Evolutionary conservation across 1,140 invertebrate genomes (phyloP), one percentile per base, ranked within the genome.

Genomic region (Drosophila willistoni): DNA sequence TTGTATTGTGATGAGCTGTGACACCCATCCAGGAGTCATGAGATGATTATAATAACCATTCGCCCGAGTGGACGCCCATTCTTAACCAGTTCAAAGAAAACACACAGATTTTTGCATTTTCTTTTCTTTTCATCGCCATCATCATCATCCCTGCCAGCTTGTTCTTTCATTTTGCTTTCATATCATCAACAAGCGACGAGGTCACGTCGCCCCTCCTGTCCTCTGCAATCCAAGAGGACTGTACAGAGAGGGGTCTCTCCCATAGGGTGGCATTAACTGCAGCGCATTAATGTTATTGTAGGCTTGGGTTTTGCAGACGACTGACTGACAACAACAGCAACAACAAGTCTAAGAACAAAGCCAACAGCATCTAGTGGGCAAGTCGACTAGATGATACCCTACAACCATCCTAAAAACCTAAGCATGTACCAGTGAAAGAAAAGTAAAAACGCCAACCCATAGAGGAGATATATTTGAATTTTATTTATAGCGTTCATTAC

Each of bases 251-350:
- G 22, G 22, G 41, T 13, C 25, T 39, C 12, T 12, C 7, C 10
- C 7, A 36, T 10, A 34, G 36, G 66, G 65, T 61, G 69, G 68
- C 84, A 86, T 86, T 87, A 86, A 87, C 84, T 89, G 80, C 83
- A 80, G 80, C 77, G 69, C 84, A 77, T 89, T 84, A 87, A 89
- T 84, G 84, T 80, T 83, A 87, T 87, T 87, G 83, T 87, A 77
- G 80, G 84, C 84, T 80, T 82, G 77, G 80, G 71, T 60, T 82
- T 76, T 60, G 61, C 72, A 70, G 77, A 59, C 85, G 85, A 77
- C 76, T 74, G 77, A 67, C 68, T 77, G 69, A 77, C 73, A 79
- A 71, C 76, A 68, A 41, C 25, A 41, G 34, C 64, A 67, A 60
- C 64, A 61, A 54, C 56, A 51, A 33, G 33, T 55, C 36, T 17